Percentiles rank a stretch among this genome's conserved stretches.
These are phyloP conservation scores for Azemiops feae DNA, from an alignment of 2,113 vertebrate species.

Conservation along the genomic window DNA sequence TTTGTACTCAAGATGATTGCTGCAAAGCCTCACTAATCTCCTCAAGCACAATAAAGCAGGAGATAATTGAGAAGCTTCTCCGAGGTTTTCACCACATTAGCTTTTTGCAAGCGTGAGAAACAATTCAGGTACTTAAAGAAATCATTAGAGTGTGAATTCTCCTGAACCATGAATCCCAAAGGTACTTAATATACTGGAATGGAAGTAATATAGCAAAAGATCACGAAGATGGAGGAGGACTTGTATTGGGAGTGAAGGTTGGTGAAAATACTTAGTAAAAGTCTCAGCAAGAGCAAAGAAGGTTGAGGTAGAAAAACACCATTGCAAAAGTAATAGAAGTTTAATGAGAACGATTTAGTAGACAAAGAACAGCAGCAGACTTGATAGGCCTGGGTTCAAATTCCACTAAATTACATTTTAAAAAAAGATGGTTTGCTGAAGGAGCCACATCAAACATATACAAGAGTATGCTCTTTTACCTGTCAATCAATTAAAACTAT, in stretches of 20 bases:
- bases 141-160: conserved; percentile 19
- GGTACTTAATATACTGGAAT: conserved; percentile 5
- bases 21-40: neutral
- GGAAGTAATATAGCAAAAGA: neutral
- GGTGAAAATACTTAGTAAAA: neutral
- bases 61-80: conserved; percentile 3
- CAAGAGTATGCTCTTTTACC: neutral
- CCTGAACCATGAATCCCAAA: conserved; percentile 13
- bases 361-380: neutral
- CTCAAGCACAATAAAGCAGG: neutral
- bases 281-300: neutral
- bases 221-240: neutral
- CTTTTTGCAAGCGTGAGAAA: conserved; percentile 13
- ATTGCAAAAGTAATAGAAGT: neutral
- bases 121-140: conserved; percentile 1
- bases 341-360: neutral
- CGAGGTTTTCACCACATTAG: conserved; percentile 4
- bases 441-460: neutral
- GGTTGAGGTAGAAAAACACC: neutral
- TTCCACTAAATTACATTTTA: neutral
- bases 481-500: neutral
- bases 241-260: neutral
- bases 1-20: neutral
- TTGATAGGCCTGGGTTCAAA: neutral
- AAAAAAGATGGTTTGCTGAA: neutral